Evolutionary conservation across 2,113 vertebrate species (phyloP).

Genomic region (Calypte anna): DNA sequence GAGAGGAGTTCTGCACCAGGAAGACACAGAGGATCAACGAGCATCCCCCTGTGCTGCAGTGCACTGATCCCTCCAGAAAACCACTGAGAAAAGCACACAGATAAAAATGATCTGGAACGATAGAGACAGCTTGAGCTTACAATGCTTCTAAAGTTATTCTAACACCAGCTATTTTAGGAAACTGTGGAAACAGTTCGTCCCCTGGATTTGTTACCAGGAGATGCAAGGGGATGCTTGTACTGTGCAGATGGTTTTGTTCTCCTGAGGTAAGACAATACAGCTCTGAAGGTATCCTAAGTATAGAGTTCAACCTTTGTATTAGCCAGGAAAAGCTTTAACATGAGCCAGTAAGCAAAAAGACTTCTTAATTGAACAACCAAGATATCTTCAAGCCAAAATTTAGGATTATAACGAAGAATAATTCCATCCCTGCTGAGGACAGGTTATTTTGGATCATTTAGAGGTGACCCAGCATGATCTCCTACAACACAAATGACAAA

Average conservation of each 20-base stretch:
- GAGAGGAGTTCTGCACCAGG: neutral
- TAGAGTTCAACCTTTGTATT: neutral
- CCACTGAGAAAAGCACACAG: neutral
- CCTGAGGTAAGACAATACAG: constrained; percentile 29
- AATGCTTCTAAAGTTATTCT: neutral
- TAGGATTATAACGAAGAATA: neutral
- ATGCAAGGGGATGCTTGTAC: neutral
- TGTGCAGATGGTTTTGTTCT: neutral
- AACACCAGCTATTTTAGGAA: constrained; percentile 18
- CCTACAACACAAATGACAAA: neutral
- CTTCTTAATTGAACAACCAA: neutral
- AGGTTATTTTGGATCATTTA: constrained; percentile 5
- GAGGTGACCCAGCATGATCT: neutral
- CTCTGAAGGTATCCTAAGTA: neutral
- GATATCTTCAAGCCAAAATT: neutral
- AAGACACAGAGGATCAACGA: accelerated
- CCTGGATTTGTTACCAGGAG: constrained; percentile 7
- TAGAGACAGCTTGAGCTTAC: neutral
- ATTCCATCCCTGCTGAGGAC: neutral
- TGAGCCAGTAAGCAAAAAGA: constrained; percentile 9
- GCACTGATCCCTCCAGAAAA: neutral
- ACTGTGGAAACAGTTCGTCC: neutral
- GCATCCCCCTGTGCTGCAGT: neutral
- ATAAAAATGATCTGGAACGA: neutral
- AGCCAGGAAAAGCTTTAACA: neutral